Conservation (phyloP, 2,888 invertebrate species). For the Torymus aiolomorphi region DNA sequence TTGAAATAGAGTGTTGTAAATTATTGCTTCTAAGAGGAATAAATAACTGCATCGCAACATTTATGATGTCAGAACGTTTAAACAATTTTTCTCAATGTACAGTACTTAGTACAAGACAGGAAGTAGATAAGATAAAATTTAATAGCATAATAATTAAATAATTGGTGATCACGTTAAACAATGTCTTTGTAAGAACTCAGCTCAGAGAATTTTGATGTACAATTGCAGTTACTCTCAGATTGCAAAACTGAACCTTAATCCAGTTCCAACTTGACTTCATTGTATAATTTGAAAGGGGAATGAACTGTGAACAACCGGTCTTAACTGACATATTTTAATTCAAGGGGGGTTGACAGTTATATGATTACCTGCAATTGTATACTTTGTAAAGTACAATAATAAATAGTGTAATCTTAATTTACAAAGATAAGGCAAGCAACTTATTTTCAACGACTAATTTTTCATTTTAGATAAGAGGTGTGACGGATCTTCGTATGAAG, state of each 20-base stretch:
- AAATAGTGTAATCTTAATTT: constrained; percentile 7
- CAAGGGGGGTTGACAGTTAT: background rate
- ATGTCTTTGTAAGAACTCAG: background rate
- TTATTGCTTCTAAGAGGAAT: too few species aligned
- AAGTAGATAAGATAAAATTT: constrained; percentile 12
- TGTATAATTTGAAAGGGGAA: constrained; percentile 27
- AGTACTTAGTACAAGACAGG: background rate
- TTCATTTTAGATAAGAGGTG: constrained; percentile 31
- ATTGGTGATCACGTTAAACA: background rate
- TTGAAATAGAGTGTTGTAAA: too few species aligned
- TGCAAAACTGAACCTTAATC: constrained; percentile 35
- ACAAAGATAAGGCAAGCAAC: background rate
- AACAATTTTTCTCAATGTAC: too few species aligned
- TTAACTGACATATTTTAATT: constrained; percentile 5
- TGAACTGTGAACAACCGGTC: constrained; percentile 27
- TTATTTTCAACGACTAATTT: constrained; percentile 21
- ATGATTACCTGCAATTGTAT: background rate
- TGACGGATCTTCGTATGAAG: background rate
- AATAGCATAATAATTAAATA: constrained; percentile 17
- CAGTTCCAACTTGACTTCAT: constrained; percentile 41
- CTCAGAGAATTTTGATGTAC: constrained; percentile 14
- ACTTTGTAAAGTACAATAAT: background rate
- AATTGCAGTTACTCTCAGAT: constrained; percentile 7
- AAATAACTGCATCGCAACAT: too few species aligned
- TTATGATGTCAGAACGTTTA: too few species aligned